Evolutionary conservation across 1,140 invertebrate species (phyloP).

Genomic region (Ostrea edulis): DNA sequence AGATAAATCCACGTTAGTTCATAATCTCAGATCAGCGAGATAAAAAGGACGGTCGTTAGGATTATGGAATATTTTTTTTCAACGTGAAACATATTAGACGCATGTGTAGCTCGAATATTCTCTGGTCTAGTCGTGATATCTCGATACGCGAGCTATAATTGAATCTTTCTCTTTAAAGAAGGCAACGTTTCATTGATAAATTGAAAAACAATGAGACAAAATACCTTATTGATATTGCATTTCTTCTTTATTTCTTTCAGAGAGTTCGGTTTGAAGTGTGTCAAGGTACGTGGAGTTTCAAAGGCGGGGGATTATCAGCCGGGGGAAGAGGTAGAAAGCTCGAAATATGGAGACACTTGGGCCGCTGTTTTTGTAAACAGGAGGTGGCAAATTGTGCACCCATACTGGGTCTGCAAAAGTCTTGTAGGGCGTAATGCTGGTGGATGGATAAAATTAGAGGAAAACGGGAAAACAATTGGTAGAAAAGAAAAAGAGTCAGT

Average conservation of each 20-base stretch:
- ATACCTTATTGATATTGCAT: not conserved
- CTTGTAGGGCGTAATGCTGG: constrained; percentile 52
- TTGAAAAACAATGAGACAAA: too few species aligned
- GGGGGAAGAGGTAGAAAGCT: constrained; percentile 43
- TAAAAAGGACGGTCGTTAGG: too few species aligned
- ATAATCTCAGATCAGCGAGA: too few species aligned
- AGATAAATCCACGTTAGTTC: too few species aligned
- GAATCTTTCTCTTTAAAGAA: too few species aligned
- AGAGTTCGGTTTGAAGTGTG: constrained; percentile 54
- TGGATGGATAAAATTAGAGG: constrained; percentile 61
- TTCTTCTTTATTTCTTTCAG: too few species aligned
- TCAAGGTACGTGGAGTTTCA: constrained; percentile 52
- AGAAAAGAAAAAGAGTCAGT: constrained; percentile 5
- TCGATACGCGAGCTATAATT: too few species aligned
- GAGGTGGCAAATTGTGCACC: constrained; percentile 61
- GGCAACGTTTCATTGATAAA: too few species aligned
- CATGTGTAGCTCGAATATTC: too few species aligned
- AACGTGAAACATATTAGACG: too few species aligned
- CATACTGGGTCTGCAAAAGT: constrained; percentile 59
- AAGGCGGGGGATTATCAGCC: constrained; percentile 57
- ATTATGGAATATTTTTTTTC: too few species aligned
- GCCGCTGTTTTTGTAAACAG: constrained; percentile 51
- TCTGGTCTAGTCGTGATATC: too few species aligned
- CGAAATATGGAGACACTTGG: constrained; percentile 42
- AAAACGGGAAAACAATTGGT: constrained; percentile 31